Percentiles rank a stretch among this genome's conserved stretches.
Conservation (phyloP, 2,888 invertebrate genomes). For the Oxycera nigricornis region DNA sequence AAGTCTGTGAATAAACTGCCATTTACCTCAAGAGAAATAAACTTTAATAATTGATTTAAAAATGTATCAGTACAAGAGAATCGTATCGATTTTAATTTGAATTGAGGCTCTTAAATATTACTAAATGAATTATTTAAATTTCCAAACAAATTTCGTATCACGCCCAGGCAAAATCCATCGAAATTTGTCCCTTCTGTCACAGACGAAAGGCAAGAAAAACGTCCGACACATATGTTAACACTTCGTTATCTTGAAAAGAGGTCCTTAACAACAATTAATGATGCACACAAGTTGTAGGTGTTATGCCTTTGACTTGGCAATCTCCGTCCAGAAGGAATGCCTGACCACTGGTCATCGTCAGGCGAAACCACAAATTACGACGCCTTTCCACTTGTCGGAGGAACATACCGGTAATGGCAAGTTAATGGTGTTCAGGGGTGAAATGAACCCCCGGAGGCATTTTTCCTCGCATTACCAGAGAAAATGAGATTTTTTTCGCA, state of each 20-base stretch:
- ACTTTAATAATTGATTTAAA: too few relatives aligned
- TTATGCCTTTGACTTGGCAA: background rate
- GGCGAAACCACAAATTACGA: constrained; percentile 43
- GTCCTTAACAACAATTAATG: constrained; percentile 22
- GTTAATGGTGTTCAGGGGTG: constrained; percentile 42
- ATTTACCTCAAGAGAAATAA: background rate
- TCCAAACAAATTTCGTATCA: too few relatives aligned
- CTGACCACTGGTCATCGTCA: constrained; percentile 19
- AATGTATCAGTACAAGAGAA: background rate
- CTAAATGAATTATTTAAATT: too few relatives aligned
- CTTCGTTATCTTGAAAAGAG: constrained; percentile 13
- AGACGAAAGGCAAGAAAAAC: background rate
- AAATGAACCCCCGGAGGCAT: constrained; percentile 42
- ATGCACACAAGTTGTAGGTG: constrained; percentile 11
- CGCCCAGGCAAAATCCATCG: too few relatives aligned
- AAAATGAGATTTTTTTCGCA: constrained; percentile 45
- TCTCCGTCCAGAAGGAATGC: background rate
- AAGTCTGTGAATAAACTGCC: background rate
- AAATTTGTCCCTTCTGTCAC: too few relatives aligned
- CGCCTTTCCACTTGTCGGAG: constrained; percentile 27
- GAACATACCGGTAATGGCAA: constrained; percentile 36
- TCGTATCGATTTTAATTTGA: background rate
- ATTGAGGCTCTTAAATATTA: too few relatives aligned
- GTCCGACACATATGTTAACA: background rate
- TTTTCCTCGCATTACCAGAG: constrained; percentile 45